Base-by-base conservation (phyloP, 37 sponge, comb jelly and placozoan genomes). In the Geodia barretti region DNA sequence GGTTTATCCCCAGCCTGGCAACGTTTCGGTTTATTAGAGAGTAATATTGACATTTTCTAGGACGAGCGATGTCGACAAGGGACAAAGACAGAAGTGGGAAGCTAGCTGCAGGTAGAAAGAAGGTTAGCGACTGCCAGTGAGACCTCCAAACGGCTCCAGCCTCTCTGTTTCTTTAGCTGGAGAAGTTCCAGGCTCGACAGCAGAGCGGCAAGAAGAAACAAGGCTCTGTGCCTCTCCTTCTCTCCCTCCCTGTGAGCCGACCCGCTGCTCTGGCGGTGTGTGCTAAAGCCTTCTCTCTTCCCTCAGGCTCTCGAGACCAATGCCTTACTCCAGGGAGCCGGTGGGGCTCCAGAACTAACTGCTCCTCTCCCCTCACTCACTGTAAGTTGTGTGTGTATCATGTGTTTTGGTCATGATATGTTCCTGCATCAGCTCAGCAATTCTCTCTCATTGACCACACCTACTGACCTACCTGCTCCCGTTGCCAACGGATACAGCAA, bases 41-140 rank as follows among this genome's bases (percentile, higher is more conserved):
- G 34, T 1, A 68, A 68, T 68, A 68, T 68, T 30, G 68, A 68
- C 24, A 62, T 2, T 62, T 28, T 29, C 25, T 23, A 29, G n/a
- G 54, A n/a, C n/a, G n/a, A n/a, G n/a, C n/a, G n/a, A 47, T 47
- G 54, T 47, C 54, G 14, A 47, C 54, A 30, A 35, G 40, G 39
- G 41, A 19, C 23, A 90, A 85, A 86, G 91, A 90, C 65, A 90
- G 74, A 54, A 76, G 54, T 7, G 87, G 86, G 61, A 90, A 90
- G 73, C 73, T 90, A 0, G 87, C 91, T 30, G 60, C 70, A 28
- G 86, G 83, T 24, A 68, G 87, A 1, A 90, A 81, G 67, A 90
- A 90, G 75, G 91, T 86, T 65, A 47, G 82, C 36, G 54, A 41
- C n/a, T 38, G 66, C 64, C 25, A 14, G 54, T n/a, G n/a, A n/a